These are phyloP conservation scores for Calliscelio sp. DNA, from an alignment of 2,888 invertebrate genomes.

Conservation along the genomic window DNA sequence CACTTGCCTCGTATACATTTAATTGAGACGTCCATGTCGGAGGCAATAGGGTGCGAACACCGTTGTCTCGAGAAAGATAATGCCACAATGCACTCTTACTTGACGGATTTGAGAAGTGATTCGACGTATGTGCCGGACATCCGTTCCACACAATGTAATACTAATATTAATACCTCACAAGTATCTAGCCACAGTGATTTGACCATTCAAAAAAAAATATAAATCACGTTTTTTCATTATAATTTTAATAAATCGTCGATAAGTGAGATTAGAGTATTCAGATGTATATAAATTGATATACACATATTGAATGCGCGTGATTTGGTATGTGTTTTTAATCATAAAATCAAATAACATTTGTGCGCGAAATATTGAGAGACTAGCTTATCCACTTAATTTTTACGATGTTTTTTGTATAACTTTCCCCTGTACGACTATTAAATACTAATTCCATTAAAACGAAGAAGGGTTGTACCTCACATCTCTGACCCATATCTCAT, in stretches of 20 bases:
- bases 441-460: constrained; percentile 86
- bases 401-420: constrained; percentile 78
- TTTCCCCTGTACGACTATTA: constrained; percentile 80
- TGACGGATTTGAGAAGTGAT: constrained; percentile 68
- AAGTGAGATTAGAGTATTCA: too few species aligned
- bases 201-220: constrained; percentile 53
- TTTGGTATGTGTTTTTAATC: constrained; percentile 14
- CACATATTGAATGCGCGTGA: constrained; percentile 13
- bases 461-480: constrained; percentile 84
- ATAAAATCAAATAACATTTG: constrained; percentile 56
- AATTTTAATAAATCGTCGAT: constrained; percentile 32
- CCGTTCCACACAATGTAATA: constrained; percentile 58
- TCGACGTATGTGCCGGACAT: constrained; percentile 64
- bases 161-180: constrained; percentile 47
- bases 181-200: constrained; percentile 50
- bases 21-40: constrained; percentile 85
- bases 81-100: constrained; percentile 64
- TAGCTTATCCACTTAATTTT: constrained; percentile 82
- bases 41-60: constrained; percentile 85
- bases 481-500: constrained; percentile 86
- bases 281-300: too few species aligned
- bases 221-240: constrained; percentile 34
- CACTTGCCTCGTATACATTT: constrained; percentile 85
- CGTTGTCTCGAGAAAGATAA: constrained; percentile 73
- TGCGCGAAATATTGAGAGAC: constrained; percentile 47